These are phyloP conservation scores for Oryzias dopingdopingensis DNA, from an alignment of 2,797 vertebrate species.

Conservation along the genomic window DNA sequence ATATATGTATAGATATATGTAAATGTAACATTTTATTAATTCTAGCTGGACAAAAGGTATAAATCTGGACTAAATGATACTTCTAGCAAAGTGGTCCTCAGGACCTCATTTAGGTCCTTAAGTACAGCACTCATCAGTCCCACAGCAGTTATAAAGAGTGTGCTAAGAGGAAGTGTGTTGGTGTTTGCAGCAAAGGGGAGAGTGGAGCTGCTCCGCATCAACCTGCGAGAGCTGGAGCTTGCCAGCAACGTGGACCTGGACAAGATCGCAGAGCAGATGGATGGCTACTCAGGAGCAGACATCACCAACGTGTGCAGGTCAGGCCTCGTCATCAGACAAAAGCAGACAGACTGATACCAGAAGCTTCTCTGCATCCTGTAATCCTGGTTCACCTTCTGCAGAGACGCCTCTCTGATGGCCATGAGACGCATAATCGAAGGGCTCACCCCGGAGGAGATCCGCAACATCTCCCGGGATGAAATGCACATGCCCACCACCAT, in stretches of 20 bases:
- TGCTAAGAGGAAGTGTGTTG: neutral
- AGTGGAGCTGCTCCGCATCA: slow-evolving; percentile 92
- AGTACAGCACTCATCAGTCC: too few species aligned
- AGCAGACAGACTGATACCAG: neutral
- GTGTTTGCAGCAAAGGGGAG: slow-evolving; percentile 85
- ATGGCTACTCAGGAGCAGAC: slow-evolving; percentile 97
- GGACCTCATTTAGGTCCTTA: too few species aligned
- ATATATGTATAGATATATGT: too few species aligned
- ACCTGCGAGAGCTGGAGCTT: slow-evolving; percentile 91
- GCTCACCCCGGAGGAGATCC: slow-evolving; percentile 93
- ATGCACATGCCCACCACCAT: slow-evolving; percentile 99
- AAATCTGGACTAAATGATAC: too few species aligned
- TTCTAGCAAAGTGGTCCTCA: too few species aligned
- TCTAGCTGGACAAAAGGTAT: too few species aligned
- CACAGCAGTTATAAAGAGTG: too few species aligned
- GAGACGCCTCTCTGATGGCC: slow-evolving; percentile 97
- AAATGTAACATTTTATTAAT: too few species aligned
- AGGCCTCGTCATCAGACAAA: neutral
- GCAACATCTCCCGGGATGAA: slow-evolving; percentile 93
- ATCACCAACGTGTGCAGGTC: slow-evolving; percentile 99
- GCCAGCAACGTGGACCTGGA: slow-evolving; percentile 88
- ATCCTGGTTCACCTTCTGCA: slow-evolving; percentile 39
- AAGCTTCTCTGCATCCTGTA: neutral
- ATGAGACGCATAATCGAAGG: slow-evolving; percentile 97
- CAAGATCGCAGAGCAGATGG: slow-evolving; percentile 93